Evolutionary conservation across 2,797 vertebrate species (phyloP).

Genomic region (Chelmon rostratus): DNA sequence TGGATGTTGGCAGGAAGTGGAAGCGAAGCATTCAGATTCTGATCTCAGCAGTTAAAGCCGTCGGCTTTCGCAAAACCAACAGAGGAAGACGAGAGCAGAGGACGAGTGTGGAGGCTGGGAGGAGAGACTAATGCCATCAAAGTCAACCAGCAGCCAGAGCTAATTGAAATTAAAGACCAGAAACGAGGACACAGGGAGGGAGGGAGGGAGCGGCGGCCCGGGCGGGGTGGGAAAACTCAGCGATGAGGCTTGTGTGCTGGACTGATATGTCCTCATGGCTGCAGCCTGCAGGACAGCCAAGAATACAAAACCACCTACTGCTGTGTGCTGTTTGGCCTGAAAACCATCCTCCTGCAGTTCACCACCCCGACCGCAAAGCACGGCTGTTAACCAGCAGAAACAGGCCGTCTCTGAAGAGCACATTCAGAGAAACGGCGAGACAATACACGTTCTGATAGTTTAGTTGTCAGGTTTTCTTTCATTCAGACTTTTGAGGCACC

Average conservation of each 20-base stretch:
- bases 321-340: background rate
- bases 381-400: conserved; percentile 1
- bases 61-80: conserved; percentile 74
- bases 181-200: conserved; percentile 15
- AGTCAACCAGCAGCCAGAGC: conserved; percentile 71
- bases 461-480: background rate
- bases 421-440: background rate
- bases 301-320: conserved; percentile 9
- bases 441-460: background rate
- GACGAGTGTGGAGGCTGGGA: conserved; percentile 56
- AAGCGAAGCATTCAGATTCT: conserved; percentile 61
- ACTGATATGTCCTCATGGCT: conserved; percentile 22
- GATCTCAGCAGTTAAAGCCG: conserved; percentile 69
- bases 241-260: background rate
- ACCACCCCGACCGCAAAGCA: background rate
- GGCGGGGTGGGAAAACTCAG: conserved; percentile 24
- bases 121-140: conserved; percentile 70
- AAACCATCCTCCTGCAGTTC: background rate
- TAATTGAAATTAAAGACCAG: conserved; percentile 79
- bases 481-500: background rate
- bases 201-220: background rate
- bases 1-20: conserved; percentile 58
- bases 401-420: background rate
- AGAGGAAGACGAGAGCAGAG: conserved; percentile 63
- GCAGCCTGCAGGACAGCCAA: conserved; percentile 6